Base-by-base conservation (phyloP, 2,888 invertebrate species). In the Protodeltote pygarga region DNA sequence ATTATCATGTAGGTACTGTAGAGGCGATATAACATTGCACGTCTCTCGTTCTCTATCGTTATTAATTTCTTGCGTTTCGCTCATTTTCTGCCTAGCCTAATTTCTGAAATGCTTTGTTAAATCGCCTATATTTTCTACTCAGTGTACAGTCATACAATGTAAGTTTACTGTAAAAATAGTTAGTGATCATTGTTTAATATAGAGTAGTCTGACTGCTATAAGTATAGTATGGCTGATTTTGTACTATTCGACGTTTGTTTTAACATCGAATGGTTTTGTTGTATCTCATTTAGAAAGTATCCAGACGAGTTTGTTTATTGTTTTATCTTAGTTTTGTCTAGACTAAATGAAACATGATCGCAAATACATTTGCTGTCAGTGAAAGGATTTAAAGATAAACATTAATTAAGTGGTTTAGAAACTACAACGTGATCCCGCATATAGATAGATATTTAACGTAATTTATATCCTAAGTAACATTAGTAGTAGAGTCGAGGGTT, bases 301-400 rank as follows among this genome's bases (percentile, higher is more conserved):
- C 25, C 31, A 40, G 41, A 48, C 38, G 19, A 1, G 32, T 17
- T 41, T 52, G 35, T 51, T 42, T 52, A 52, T 52, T 44, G 42
- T 47, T 54, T 35, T 47, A 15, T 34, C 34, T 25, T 20, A 25
- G 29, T 27, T 55, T 6, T 28, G 25, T 23, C 32, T 47, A 37
- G 19, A 13, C 33, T n/a, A n/a, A n/a, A n/a, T n/a, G 21, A 40
- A 50, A 42, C 17, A 17, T 28, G 16, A 9, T 33, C 31, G 9
- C 16, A 35, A 45, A 34, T 10, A 33, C 29, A 37, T 37, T 20
- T 41, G 21, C 19, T 29, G 20, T 31, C 34, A 38, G 19, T 35
- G 17, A 31, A 52, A 28, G 11, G n/a, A 32, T 41, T 44, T 25
- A 40, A 35, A 37, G 17, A 32, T 24, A 31, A 21, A 29, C 10